These are phyloP conservation scores for Nycticryphes semicollaris DNA, from an alignment of 2,113 vertebrate species.

Conservation along the genomic window DNA sequence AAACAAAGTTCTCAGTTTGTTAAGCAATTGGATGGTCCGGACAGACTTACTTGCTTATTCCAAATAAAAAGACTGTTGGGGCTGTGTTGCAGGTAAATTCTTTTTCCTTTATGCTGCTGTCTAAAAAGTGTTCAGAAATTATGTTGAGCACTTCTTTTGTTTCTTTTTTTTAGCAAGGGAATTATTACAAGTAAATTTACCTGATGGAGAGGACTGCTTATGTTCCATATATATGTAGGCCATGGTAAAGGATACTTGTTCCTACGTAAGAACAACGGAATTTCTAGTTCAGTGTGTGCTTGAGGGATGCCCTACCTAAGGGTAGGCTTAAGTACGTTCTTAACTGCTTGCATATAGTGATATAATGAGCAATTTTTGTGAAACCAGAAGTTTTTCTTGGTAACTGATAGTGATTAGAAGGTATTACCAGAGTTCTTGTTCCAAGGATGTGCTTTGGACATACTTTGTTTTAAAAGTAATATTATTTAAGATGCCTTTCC, in stretches of 20 bases:
- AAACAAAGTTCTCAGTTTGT: constrained; percentile 89
- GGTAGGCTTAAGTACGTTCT: neutral
- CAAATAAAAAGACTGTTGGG: constrained; percentile 95
- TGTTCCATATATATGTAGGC: neutral
- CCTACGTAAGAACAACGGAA: accelerated
- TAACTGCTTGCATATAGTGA: neutral
- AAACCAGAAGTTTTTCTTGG: neutral
- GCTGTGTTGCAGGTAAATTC: constrained; percentile 92
- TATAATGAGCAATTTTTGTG: neutral
- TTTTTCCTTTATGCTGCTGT: neutral
- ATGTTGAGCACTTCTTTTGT: neutral
- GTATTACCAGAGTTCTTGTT: neutral
- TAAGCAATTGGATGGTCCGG: constrained; percentile 86
- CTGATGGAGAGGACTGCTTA: neutral
- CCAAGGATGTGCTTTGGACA: neutral
- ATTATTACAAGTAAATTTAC: neutral
- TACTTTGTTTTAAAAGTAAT: neutral
- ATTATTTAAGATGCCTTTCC: neutral
- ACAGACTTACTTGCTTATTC: constrained; percentile 90
- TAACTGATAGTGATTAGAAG: neutral
- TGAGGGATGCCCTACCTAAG: neutral
- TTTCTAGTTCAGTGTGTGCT: neutral
- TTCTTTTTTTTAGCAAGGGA: neutral
- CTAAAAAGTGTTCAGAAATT: neutral
- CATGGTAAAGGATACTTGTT: accelerated